Evolutionary conservation across 2,113 vertebrate genomes (phyloP).

Genomic region (Mesitornis unicolor): DNA sequence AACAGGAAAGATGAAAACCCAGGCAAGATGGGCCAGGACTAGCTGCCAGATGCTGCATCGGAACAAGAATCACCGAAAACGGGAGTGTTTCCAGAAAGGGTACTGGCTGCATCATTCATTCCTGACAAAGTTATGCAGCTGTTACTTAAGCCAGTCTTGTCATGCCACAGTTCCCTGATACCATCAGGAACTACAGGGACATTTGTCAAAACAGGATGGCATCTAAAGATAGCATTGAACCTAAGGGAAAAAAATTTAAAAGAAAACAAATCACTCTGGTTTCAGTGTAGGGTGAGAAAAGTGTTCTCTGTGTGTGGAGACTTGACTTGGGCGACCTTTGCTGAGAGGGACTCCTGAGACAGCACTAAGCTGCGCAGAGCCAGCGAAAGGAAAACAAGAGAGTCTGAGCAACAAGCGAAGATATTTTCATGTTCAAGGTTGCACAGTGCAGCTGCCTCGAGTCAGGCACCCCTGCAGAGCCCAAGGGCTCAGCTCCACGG

Average conservation of each 20-base stretch:
- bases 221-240: conserved; percentile 61
- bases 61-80: neutral
- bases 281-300: conserved; percentile 11
- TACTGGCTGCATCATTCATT: neutral
- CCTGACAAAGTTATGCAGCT: conserved; percentile 11
- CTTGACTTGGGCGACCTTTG: neutral
- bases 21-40: neutral
- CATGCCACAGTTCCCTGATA: conserved; percentile 28
- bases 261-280: conserved; percentile 58
- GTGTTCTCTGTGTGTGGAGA: neutral
- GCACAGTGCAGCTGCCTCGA: neutral
- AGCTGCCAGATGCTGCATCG: fast-evolving
- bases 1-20: neutral
- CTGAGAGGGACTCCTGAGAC: neutral
- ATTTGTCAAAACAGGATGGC: conserved; percentile 63
- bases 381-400: neutral
- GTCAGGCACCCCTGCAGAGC: neutral
- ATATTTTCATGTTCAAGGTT: neutral
- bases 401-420: neutral
- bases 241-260: conserved; percentile 56
- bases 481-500: neutral
- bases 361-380: neutral
- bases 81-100: conserved; percentile 17
- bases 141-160: conserved; percentile 35
- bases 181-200: conserved; percentile 17